Base-by-base conservation (phyloP, 2,797 vertebrate genomes). In the Clarias fuscus region DNA sequence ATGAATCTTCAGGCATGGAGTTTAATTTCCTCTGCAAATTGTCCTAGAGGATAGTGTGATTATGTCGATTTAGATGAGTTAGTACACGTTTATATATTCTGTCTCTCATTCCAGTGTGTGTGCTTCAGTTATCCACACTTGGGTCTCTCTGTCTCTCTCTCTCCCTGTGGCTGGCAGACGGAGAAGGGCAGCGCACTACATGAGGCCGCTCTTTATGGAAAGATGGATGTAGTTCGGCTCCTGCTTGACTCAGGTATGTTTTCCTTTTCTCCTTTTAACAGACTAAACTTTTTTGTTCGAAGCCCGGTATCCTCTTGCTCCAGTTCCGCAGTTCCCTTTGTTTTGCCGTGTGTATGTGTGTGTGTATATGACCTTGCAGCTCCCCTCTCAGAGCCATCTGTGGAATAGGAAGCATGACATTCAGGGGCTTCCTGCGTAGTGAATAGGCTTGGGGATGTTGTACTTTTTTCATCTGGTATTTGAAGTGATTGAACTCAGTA, bases 111-210 rank as follows among this genome's bases (percentile, higher is more conserved):
- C 78, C 20, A 0, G 71, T 43, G 22, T 53, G 37, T 67, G 20
- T 77, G 48, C 65, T 77, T 68, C 27, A 76, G 14, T 61, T 71
- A 58, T 43, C 30, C 17, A 79, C 4, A 79, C 13, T 68, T 15
- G 24, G 59, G 7, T 81, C 48, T 53, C 53, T 84, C 59, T 84
- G 33, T 85, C 72, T 71, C 71, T 79, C 37, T 84, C 37, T 72
- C 53, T 84, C 27, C 81, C 48, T 87, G 40, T 86, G n/a, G 65
- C 43, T 90, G 91, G 64, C 91, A 99, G 98, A 98, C 97, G 59
- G 98, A 99, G 95, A 99, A 99, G 91, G 98, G 98, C 88, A 99
- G 97, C 71, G 97, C 98, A 80, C 95, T 99, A 77, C 98, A 99
- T 10, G 98, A 99, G 92, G 98, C 98, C 77, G 97, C 97, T 84